Conservation (phyloP, 2,888 invertebrate genomes). For the Odontocerum albicorne region DNA sequence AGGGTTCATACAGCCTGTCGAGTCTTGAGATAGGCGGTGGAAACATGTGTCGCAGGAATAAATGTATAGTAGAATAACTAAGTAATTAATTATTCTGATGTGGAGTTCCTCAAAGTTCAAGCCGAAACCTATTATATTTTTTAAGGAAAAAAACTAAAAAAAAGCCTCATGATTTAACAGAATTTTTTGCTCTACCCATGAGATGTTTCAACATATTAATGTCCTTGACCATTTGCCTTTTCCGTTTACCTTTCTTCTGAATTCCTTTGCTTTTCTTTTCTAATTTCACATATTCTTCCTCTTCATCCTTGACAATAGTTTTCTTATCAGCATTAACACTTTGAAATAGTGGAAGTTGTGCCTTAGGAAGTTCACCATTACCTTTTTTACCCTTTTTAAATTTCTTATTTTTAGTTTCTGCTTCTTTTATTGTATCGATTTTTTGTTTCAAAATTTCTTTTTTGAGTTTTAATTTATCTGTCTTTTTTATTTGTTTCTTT, state of each 20-base stretch:
- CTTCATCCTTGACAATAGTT: constrained; percentile 24
- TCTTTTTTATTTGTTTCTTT: constrained; percentile 33
- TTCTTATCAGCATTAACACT: constrained; percentile 15
- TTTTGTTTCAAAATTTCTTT: constrained; percentile 34
- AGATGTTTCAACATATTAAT: constrained; percentile 22
- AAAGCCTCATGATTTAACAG: not conserved
- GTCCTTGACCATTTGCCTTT: constrained; percentile 28
- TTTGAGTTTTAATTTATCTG: constrained; percentile 29
- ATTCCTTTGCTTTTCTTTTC: constrained; percentile 31
- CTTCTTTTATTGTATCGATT: constrained; percentile 25
- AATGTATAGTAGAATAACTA: too few species aligned
- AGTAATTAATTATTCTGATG: too few species aligned
- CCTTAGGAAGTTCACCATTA: constrained; percentile 1
- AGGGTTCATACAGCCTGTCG: too few species aligned
- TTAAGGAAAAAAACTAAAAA: not conserved
- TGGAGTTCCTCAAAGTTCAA: too few species aligned
- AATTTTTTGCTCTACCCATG: constrained; percentile 20
- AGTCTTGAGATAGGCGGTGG: not conserved
- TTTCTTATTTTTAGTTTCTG: constrained; percentile 3
- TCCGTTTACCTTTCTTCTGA: constrained; percentile 26
- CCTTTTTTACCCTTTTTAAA: constrained; percentile 1
- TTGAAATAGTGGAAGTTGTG: constrained; percentile 2
- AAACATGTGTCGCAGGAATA: too few species aligned
- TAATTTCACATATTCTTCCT: constrained; percentile 34
- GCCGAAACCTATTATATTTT: not conserved